Evolutionary conservation across 2,797 vertebrate species (phyloP).

Genomic region (Dendrocincla tyrannina): DNA sequence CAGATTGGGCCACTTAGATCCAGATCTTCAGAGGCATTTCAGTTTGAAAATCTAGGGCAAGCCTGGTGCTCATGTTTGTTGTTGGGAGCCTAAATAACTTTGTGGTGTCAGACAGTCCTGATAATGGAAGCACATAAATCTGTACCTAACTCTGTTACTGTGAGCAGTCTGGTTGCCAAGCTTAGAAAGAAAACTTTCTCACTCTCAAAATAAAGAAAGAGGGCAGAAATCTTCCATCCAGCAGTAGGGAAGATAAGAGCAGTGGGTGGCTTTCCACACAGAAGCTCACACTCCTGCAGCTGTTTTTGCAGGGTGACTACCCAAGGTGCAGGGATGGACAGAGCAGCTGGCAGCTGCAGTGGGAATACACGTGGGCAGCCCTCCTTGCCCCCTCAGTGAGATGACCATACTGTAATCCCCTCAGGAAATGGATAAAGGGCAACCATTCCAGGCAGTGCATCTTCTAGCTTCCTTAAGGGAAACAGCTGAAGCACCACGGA

Average conservation of each 20-base stretch:
- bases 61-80: background rate
- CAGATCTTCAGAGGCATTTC: background rate
- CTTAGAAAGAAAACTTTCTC: background rate
- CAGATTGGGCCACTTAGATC: background rate
- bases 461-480: background rate
- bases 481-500: background rate
- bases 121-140: background rate
- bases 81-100: background rate
- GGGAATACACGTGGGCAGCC: too few relatives aligned
- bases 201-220: background rate
- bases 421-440: background rate
- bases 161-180: background rate
- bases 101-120: background rate
- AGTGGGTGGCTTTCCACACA: background rate
- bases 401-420: background rate
- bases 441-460: background rate
- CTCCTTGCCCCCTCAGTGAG: background rate
- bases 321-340: too few relatives aligned
- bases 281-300: background rate
- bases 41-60: background rate
- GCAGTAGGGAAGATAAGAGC: background rate
- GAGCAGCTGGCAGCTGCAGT: accelerated
- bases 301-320: background rate
- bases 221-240: background rate
- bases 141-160: background rate